These are phyloP conservation scores for Alexandromys fortis DNA, from an alignment of 2,113 vertebrate genomes.

Conservation along the genomic window DNA sequence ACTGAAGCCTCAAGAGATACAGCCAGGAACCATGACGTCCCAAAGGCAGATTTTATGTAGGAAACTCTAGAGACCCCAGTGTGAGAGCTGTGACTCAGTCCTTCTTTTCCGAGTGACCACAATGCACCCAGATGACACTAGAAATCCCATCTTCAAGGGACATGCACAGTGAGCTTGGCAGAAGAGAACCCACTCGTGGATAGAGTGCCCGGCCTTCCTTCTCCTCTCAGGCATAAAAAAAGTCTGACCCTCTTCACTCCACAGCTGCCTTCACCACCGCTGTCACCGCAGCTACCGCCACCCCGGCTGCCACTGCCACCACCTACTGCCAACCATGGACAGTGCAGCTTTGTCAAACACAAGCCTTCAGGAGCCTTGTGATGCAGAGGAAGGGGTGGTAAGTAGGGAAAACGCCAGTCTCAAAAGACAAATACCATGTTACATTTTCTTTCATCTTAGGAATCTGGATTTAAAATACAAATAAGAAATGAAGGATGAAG, in stretches of 20 bases:
- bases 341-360: conserved; percentile 25
- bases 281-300: not conserved
- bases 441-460: too few species aligned
- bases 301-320: not conserved
- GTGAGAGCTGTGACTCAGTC: not conserved
- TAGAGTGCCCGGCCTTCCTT: not conserved
- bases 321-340: not conserved
- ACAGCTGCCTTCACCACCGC: not conserved
- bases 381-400: not conserved
- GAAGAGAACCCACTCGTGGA: not conserved
- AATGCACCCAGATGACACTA: too few species aligned
- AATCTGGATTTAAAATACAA: not conserved
- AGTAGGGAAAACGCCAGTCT: not conserved
- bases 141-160: not conserved
- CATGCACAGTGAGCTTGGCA: not conserved
- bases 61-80: not conserved
- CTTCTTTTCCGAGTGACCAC: not conserved
- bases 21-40: not conserved
- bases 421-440: not conserved
- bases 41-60: not conserved
- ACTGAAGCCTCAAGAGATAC: not conserved
- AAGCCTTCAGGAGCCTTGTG: not conserved
- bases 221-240: not conserved
- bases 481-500: not conserved
- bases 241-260: not conserved